phyloP scores from a whole-genome alignment of 2,113 vertebrate genomes.

The Pseudopodoces humilis region DNA sequence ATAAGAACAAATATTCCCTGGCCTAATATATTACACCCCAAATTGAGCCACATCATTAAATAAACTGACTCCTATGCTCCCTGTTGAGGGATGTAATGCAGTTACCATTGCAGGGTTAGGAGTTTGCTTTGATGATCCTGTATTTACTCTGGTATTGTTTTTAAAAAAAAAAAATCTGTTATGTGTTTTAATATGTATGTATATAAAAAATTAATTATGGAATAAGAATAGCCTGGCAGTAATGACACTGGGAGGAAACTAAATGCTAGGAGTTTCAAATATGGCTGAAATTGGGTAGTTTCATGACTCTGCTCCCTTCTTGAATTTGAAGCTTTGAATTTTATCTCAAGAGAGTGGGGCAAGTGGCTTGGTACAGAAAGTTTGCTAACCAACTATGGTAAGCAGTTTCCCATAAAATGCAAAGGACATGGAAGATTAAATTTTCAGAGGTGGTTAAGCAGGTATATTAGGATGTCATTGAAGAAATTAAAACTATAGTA shows the following conservation, averaged over 20 bases:
- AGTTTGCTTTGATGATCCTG: neutral
- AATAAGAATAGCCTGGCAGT: neutral
- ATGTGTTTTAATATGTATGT: neutral
- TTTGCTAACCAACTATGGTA: neutral
- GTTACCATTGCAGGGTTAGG: neutral
- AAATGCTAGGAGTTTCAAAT: neutral
- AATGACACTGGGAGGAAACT: neutral
- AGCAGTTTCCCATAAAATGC: neutral
- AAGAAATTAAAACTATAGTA: neutral
- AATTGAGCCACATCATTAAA: neutral
- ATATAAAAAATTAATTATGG: neutral
- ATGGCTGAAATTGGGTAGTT: neutral
- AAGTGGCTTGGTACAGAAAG: neutral
- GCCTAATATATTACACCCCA: neutral
- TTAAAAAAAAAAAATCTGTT: neutral
- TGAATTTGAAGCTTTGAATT: neutral
- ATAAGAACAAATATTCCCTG: neutral
- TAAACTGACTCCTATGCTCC: neutral
- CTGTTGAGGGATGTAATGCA: neutral
- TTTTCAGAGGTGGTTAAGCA: neutral
- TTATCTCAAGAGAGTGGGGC: neutral
- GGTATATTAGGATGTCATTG: neutral
- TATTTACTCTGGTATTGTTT: neutral
- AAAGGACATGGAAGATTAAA: neutral
- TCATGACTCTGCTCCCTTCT: neutral